Percentiles rank a stretch among this genome's conserved stretches.
Evolutionary conservation across 2,888 invertebrate species (phyloP).

Genomic region (Shargacucullia verbasci): DNA sequence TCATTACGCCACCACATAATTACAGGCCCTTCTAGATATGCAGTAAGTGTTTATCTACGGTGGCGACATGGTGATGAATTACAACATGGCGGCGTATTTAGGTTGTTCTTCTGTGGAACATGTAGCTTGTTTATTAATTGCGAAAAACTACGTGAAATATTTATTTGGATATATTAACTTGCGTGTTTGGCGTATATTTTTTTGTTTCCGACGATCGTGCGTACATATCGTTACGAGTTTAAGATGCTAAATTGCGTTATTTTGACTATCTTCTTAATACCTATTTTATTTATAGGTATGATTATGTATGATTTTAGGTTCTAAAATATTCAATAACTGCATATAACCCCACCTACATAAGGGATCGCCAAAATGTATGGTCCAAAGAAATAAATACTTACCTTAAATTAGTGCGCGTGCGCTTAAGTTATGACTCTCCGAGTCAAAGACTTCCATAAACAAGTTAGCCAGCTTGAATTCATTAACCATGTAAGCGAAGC

Average conservation of each 20-base stretch:
- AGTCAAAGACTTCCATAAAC: slow-evolving; percentile 25
- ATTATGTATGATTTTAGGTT: too few relatives aligned
- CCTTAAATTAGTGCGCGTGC: too few relatives aligned
- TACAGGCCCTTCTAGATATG: slow-evolving; percentile 28
- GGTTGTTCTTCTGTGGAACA: slow-evolving; percentile 29
- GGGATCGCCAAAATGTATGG: too few relatives aligned
- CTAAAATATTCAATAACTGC: too few relatives aligned
- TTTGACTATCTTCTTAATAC: too few relatives aligned
- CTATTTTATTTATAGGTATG: too few relatives aligned
- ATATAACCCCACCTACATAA: too few relatives aligned
- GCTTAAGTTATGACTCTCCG: too few relatives aligned
- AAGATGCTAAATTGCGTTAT: too few relatives aligned
- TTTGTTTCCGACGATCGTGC: slow-evolving; percentile 1
- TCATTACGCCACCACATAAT: slow-evolving; percentile 31
- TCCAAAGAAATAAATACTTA: too few relatives aligned
- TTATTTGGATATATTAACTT: slow-evolving; percentile 31
- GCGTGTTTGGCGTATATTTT: slow-evolving; percentile 5
- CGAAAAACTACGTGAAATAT: slow-evolving; percentile 33
- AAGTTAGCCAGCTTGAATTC: slow-evolving; percentile 11
- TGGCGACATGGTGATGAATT: slow-evolving; percentile 30
- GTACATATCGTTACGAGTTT: too few relatives aligned
- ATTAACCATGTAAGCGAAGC: slow-evolving; percentile 23
- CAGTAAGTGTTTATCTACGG: slow-evolving; percentile 37
- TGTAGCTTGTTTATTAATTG: slow-evolving; percentile 15
- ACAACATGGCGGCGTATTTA: slow-evolving; percentile 25